Evolutionary conservation across 37 sponge, comb jelly and placozoan species (phyloP).

Genomic region (Theonella swinhoei): DNA sequence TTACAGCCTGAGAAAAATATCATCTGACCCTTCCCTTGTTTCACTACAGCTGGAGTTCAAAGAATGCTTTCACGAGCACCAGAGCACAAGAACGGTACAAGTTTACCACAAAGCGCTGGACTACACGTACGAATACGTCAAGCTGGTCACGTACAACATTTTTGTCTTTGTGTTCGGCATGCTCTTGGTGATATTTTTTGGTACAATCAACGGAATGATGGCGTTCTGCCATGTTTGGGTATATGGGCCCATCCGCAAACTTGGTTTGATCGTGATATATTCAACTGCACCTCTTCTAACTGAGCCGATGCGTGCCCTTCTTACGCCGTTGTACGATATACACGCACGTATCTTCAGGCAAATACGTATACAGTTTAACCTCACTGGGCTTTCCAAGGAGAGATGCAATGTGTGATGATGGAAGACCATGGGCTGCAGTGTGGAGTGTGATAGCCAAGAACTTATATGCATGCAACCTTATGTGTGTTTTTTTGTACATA

Average conservation of each 20-base stretch:
- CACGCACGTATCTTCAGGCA: conserved; percentile 46
- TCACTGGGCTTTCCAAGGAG: no score
- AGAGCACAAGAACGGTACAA: conserved; percentile 28
- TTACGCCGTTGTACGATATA: conserved; percentile 32
- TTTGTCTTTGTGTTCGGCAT: conserved; percentile 47
- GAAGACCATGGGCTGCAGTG: no score
- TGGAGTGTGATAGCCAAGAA: no score
- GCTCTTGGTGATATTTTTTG: conserved; percentile 26
- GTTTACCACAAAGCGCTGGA: not conserved
- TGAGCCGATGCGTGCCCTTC: conserved; percentile 9
- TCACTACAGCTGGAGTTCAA: conserved; percentile 50
- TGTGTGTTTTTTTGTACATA: no score
- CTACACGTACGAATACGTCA: conserved; percentile 33
- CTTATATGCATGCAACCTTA: no score
- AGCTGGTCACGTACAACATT: conserved; percentile 40
- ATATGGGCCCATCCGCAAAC: conserved; percentile 12
- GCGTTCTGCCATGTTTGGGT: conserved; percentile 30
- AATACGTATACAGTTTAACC: conserved; percentile 10
- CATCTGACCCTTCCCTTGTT: not conserved
- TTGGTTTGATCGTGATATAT: conserved; percentile 6
- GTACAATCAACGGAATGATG: conserved; percentile 19
- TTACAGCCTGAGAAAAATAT: not conserved
- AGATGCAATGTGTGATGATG: no score
- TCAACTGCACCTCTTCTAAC: conserved; percentile 8
- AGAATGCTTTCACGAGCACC: conserved; percentile 42